Conservation (phyloP, 1,140 invertebrate species). For the Anthonomus grandis region DNA sequence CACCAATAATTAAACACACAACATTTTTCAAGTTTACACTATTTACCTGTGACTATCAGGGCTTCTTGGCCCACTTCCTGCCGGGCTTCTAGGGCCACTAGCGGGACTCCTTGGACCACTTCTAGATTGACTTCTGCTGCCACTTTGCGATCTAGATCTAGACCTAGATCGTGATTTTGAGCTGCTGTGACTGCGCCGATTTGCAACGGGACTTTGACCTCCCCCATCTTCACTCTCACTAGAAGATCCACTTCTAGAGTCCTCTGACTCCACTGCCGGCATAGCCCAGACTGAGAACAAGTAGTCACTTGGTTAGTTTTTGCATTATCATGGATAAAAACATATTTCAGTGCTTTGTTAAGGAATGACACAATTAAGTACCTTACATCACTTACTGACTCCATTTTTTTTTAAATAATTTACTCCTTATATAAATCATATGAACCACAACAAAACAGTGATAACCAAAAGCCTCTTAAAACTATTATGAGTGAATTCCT, state of each 20-base stretch:
- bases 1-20: no score
- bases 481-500: neutral
- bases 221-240: constrained; percentile 38
- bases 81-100: constrained; percentile 7
- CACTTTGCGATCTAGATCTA: no score
- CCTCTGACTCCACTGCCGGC: constrained; percentile 44
- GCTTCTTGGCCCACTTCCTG: constrained; percentile 12
- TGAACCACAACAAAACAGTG: neutral
- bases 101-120: neutral
- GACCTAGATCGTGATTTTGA: constrained; percentile 21
- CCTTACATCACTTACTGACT: neutral
- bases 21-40: neutral
- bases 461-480: neutral
- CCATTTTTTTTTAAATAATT: neutral
- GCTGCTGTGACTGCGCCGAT: neutral
- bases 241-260: constrained; percentile 44
- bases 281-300: constrained; percentile 10
- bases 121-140: constrained; percentile 2
- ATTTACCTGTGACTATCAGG: constrained; percentile 15
- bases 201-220: neutral
- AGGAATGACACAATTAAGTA: neutral
- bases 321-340: neutral
- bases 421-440: neutral
- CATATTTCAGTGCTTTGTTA: neutral
- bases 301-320: neutral